Percentiles rank a stretch among this genome's conserved stretches.
Conservation (phyloP, 2,888 invertebrate species). For the Synergus laeviventris region DNA sequence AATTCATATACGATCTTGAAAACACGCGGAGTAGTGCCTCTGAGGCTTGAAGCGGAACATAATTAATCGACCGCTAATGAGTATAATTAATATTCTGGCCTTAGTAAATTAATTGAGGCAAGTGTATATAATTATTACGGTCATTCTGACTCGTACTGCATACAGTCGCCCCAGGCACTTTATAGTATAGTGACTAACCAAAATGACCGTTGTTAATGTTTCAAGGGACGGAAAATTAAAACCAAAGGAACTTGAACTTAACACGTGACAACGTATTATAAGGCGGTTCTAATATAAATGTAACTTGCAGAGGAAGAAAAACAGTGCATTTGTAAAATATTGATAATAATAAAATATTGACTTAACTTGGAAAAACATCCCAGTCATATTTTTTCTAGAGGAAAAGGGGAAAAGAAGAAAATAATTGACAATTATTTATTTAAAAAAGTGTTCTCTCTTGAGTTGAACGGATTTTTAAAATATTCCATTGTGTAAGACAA, state of each 20-base stretch:
- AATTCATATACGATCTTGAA: slow-evolving; percentile 1
- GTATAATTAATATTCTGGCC: slow-evolving; percentile 59
- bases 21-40: background rate
- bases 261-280: background rate
- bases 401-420: no score
- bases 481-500: background rate
- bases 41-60: slow-evolving; percentile 42
- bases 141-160: background rate
- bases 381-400: no score
- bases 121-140: slow-evolving; percentile 52
- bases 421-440: no score
- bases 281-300: background rate
- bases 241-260: background rate
- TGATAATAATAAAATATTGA: background rate
- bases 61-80: slow-evolving; percentile 58
- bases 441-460: background rate
- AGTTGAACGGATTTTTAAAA: background rate
- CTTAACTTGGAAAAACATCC: no score
- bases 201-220: background rate
- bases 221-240: background rate
- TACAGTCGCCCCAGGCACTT: background rate
- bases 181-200: background rate
- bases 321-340: background rate
- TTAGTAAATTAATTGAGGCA: slow-evolving; percentile 58
- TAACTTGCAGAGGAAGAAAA: background rate